Conservation (phyloP, 2,888 invertebrate species). For the Caenorhabditis japonica region DNA sequence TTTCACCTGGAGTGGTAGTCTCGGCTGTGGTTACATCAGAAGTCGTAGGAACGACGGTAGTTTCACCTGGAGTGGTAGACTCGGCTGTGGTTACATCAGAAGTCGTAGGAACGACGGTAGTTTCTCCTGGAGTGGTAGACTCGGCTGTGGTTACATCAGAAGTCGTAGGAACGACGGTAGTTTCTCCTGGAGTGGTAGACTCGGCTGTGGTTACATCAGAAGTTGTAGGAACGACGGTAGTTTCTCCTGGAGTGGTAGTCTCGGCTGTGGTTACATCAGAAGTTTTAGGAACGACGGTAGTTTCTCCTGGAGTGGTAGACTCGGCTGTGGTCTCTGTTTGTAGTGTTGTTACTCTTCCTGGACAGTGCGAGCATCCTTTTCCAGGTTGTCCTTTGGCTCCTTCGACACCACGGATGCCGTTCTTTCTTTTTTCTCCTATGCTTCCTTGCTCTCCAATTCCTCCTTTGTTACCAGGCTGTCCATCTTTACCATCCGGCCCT, state of each 20-base stretch:
- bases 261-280: too few relatives aligned
- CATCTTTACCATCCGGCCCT: constrained; percentile 4
- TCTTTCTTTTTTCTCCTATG: constrained; percentile 15
- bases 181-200: too few relatives aligned
- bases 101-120: background rate
- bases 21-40: too few relatives aligned
- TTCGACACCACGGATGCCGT: too few relatives aligned
- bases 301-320: background rate
- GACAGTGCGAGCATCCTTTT: constrained; percentile 5
- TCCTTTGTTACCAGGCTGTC: constrained; percentile 27
- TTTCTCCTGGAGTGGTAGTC: background rate
- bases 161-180: too few relatives aligned
- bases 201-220: too few relatives aligned
- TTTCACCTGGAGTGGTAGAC: too few relatives aligned
- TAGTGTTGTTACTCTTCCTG: background rate
- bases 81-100: background rate
- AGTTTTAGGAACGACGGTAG: background rate
- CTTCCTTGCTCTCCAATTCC: constrained; percentile 21
- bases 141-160: too few relatives aligned
- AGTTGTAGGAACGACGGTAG: background rate
- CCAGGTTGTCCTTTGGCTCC: constrained; percentile 1
- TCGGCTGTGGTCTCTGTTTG: constrained; percentile 2
- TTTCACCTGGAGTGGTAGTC: too few relatives aligned
- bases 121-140: too few relatives aligned
- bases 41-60: too few relatives aligned